Conservation (phyloP, 2,113 vertebrate species). For the Ctenodactylus gundi region DNA sequence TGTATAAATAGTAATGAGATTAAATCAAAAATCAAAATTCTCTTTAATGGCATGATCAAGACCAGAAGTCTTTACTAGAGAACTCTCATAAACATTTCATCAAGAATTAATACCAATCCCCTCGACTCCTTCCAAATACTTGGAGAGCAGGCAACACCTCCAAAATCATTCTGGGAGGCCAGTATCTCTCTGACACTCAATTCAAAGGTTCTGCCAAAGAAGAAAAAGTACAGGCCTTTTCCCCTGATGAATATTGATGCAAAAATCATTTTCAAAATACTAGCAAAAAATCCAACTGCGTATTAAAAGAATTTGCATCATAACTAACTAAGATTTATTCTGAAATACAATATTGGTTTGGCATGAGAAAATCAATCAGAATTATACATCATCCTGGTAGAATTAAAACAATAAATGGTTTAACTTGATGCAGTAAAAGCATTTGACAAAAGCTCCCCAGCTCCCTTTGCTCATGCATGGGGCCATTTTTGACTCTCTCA, state of each 20-base stretch:
- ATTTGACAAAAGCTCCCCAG: not conserved
- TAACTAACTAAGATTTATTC: not conserved
- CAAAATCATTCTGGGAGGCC: not conserved
- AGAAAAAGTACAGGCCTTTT: not conserved
- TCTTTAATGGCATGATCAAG: not conserved
- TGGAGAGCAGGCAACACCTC: not conserved
- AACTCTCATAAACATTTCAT: not conserved
- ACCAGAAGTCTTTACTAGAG: not conserved
- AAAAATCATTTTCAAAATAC: not conserved
- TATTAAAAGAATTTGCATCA: not conserved
- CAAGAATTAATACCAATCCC: not conserved
- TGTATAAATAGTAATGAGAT: not conserved
- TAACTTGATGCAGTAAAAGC: not conserved
- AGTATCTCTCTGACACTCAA: not conserved
- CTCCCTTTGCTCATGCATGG: no score
- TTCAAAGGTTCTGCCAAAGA: not conserved
- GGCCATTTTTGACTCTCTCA: no score
- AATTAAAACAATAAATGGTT: not conserved
- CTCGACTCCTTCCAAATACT: not conserved
- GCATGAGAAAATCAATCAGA: not conserved
- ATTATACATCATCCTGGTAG: not conserved
- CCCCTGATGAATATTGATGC: not conserved
- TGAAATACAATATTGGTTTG: not conserved
- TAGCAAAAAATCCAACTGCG: not conserved
- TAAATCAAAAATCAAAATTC: not conserved